These are phyloP conservation scores for Scrobipalpa costella DNA, from an alignment of 2,888 invertebrate species.

Conservation along the genomic window DNA sequence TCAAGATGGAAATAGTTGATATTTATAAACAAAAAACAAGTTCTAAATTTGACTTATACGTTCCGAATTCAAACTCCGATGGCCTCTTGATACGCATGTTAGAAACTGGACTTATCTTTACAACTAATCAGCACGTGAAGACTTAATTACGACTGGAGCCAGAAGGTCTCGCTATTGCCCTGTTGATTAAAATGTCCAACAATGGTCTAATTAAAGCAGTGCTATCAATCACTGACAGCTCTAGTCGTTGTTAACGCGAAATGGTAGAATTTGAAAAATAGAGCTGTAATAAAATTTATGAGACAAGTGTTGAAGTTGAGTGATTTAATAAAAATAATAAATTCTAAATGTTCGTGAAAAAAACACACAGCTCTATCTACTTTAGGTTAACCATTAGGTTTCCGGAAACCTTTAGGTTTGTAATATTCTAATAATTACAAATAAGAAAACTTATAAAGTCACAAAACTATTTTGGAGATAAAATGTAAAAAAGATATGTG, in stretches of 20 bases:
- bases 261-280: not conserved
- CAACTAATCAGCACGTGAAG: constrained; percentile 42
- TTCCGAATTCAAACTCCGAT: constrained; percentile 14
- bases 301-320: not conserved
- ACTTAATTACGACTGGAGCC: constrained; percentile 34
- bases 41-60: not conserved
- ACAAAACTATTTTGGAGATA: too few relatives aligned
- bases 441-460: too few relatives aligned
- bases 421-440: too few relatives aligned
- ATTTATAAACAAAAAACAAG: constrained; percentile 9
- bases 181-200: constrained; percentile 25
- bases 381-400: too few relatives aligned
- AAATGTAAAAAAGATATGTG: too few relatives aligned
- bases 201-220: constrained; percentile 27
- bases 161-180: constrained; percentile 20
- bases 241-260: not conserved
- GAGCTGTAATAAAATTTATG: not conserved
- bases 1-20: not conserved
- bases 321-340: not conserved
- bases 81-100: constrained; percentile 26
- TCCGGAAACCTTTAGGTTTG: too few relatives aligned
- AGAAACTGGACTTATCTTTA: constrained; percentile 41
- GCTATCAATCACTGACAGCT: constrained; percentile 16
- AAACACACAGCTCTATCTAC: too few relatives aligned
- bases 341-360: not conserved